These are phyloP conservation scores for Nemotelus nigrinus DNA, from an alignment of 2,888 invertebrate species.

Conservation along the genomic window DNA sequence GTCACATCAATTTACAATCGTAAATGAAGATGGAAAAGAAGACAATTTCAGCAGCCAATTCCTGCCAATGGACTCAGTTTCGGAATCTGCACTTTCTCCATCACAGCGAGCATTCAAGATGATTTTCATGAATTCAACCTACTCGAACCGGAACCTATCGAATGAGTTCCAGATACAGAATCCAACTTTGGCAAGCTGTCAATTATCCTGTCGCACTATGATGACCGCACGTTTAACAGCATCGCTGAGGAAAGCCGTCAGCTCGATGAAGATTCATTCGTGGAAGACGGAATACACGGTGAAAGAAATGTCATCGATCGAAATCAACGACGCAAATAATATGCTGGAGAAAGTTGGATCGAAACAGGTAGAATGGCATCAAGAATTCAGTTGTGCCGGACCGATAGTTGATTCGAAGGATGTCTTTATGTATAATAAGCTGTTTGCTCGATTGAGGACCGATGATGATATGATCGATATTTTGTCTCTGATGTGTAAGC, in stretches of 20 bases:
- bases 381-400: slow-evolving; percentile 8
- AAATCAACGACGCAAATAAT: background rate
- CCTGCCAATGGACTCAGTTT: background rate
- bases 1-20: background rate
- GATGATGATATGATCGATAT: slow-evolving; percentile 8
- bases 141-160: background rate
- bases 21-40: background rate
- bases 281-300: background rate
- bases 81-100: background rate
- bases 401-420: slow-evolving; percentile 4
- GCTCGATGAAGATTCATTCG: slow-evolving; percentile 30
- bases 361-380: slow-evolving; percentile 14
- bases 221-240: background rate
- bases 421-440: slow-evolving; percentile 23
- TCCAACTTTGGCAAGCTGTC: background rate
- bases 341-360: background rate
- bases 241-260: slow-evolving; percentile 13
- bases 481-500: slow-evolving; percentile 11
- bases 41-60: too few relatives aligned
- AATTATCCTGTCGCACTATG: background rate
- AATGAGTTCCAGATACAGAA: background rate
- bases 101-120: slow-evolving; percentile 20
- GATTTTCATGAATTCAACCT: slow-evolving; percentile 23
- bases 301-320: background rate
- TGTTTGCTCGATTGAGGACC: background rate